phyloP scores from a whole-genome alignment of 2,888 invertebrate species.

The Lepetodrilus schrolli region DNA sequence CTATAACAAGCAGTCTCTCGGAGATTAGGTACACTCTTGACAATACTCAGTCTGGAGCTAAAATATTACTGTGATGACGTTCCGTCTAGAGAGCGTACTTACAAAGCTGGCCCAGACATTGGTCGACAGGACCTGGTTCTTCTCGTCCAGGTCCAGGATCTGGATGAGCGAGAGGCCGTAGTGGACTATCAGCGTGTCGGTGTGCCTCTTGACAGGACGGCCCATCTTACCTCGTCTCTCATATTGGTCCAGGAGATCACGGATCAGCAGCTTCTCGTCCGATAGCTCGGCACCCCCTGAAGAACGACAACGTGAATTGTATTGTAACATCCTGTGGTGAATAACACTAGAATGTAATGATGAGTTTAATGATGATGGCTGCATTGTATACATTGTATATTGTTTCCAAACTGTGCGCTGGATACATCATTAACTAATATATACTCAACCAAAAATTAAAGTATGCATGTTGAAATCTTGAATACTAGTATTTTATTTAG shows the following conservation, averaged over 20 bases:
- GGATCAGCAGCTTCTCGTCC: constrained; percentile 73
- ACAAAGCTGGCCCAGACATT: constrained; percentile 75
- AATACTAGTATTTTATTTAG: no score
- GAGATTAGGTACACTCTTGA: no score
- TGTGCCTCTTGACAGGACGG: constrained; percentile 71
- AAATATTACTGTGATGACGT: no score
- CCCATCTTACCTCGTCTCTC: constrained; percentile 70
- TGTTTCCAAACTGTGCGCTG: background rate
- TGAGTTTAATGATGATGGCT: background rate
- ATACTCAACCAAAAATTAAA: no score
- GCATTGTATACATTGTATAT: background rate
- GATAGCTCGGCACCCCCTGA: constrained; percentile 70
- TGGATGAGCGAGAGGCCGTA: constrained; percentile 75
- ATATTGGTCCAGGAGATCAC: constrained; percentile 69
- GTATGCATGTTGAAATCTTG: no score
- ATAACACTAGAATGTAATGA: no score
- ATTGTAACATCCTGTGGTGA: no score
- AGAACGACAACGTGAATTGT: background rate
- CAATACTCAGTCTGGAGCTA: no score
- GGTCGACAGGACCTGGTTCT: constrained; percentile 75
- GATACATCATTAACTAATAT: no score
- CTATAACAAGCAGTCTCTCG: no score
- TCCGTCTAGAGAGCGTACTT: constrained; percentile 47
- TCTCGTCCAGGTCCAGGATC: constrained; percentile 75
- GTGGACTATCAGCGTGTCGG: constrained; percentile 67